Conservation (phyloP, 2,113 vertebrate species). For the Chaetops frenatus region DNA sequence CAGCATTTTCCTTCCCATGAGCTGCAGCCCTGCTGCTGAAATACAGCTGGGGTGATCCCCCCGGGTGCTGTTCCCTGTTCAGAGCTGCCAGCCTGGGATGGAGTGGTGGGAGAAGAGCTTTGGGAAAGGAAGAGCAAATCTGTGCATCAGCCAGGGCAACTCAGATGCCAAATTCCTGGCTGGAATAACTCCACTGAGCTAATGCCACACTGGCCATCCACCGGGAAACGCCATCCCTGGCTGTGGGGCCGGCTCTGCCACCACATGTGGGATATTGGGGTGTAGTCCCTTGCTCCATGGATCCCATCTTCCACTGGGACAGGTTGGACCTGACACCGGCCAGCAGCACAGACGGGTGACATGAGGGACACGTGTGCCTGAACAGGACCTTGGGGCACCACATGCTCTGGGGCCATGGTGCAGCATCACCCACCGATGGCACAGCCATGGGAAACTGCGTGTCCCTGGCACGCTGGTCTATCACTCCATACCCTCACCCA, state of each 20-base stretch:
- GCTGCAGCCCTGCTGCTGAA: neutral
- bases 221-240: rapidly evolving
- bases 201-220: neutral
- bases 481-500: rapidly evolving
- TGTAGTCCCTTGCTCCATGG: neutral
- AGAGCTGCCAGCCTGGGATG: neutral
- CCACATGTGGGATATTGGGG: rapidly evolving
- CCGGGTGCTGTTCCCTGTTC: rapidly evolving
- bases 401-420: rapidly evolving
- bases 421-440: rapidly evolving
- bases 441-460: neutral
- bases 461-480: neutral
- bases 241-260: rapidly evolving
- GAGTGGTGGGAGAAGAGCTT: rapidly evolving
- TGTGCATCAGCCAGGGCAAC: neutral
- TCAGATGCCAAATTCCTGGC: rapidly evolving
- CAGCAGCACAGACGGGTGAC: neutral
- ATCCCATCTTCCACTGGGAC: neutral
- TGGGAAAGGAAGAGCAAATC: neutral
- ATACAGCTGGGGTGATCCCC: neutral
- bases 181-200: neutral
- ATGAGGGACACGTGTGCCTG: rapidly evolving
- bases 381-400: rapidly evolving
- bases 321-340: neutral
- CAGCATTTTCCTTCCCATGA: neutral